Percentiles rank a stretch among this genome's conserved stretches.
Evolutionary conservation across 2,797 vertebrate genomes (phyloP).

Genomic region (Tachyglossus aculeatus): DNA sequence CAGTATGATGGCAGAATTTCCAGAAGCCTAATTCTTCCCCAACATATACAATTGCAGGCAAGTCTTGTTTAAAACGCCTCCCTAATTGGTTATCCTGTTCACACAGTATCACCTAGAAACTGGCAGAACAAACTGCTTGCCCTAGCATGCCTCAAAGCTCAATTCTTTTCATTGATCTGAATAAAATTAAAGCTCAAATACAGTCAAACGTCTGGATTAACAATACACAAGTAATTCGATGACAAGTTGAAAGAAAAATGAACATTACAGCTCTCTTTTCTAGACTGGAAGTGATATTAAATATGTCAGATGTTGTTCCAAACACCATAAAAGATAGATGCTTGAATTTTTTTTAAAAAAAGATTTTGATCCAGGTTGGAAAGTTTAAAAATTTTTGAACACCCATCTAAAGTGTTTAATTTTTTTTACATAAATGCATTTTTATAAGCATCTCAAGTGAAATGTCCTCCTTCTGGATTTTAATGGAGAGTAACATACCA

Average conservation of each 20-base stretch:
- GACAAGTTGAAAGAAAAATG: not conserved
- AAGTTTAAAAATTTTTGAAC: not conserved
- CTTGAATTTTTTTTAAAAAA: not conserved
- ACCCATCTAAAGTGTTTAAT: not conserved
- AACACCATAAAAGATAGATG: not conserved
- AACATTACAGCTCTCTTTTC: not conserved
- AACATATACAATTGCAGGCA: too few relatives aligned
- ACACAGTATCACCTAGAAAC: not conserved
- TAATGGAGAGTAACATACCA: not conserved
- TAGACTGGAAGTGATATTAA: not conserved
- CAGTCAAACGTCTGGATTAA: not conserved
- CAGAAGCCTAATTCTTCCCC: not conserved
- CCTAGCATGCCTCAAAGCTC: not conserved
- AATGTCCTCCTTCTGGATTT: not conserved
- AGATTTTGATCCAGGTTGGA: not conserved
- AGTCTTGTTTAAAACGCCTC: too few relatives aligned
- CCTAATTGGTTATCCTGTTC: not conserved
- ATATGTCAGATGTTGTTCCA: not conserved
- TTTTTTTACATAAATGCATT: not conserved
- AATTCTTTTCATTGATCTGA: not conserved
- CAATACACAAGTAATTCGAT: not conserved
- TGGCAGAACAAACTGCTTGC: not conserved
- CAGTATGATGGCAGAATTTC: not conserved
- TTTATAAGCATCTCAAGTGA: not conserved
- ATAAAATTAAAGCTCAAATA: not conserved